Evolutionary conservation across 2,113 vertebrate genomes (phyloP), one percentile per base, ranked within the genome.

Genomic region (Lota lota): DNA sequence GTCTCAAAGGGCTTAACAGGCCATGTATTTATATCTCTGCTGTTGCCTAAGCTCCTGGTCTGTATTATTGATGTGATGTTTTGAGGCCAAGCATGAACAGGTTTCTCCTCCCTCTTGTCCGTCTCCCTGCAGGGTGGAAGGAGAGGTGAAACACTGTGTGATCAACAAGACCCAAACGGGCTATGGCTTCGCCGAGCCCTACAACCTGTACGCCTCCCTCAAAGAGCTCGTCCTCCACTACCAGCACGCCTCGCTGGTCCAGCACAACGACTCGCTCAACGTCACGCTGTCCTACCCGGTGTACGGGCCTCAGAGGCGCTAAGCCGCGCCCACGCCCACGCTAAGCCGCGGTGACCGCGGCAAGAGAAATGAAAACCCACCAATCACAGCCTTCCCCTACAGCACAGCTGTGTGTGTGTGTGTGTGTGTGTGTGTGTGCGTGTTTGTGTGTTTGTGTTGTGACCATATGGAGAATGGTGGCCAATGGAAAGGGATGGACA

Each of bases 221-320:
- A 98, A 98, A 88, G 97, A 99, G 93, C 95, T 99, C 91, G 97
- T 99, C 83, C 94, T 99, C 72, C 97, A 99, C 93, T 99, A 99
- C 89, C 97, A 98, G 88, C 97, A 99, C 89, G 98, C 97, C 0
- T 99, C 97, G 10, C 95, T 98, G 0, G 95, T 99, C 72, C 97
- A 99, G 88, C 97, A 99, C 95, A 99, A 99, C 79, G 97, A 99
- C 93, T 99, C 96, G 82, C 93, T 99, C 84, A 99, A 98, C 74
- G 97, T 99, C 90, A 99, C 96, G 72, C 94, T 99, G 91, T 95
- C 97, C 79, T 95, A 96, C 91, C 97, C 97, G 2, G 95, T 98
- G 68, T 95, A 98, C 87, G 92, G 94, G 78, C 96, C 97, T 88
- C 96, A 97, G 91, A 92, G 96, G 83, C 95, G 97, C 91, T 99